Evolutionary conservation across 53 echinoderm and acorn worm genomes (phyloP).

Genomic region (Astropecten irregularis): DNA sequence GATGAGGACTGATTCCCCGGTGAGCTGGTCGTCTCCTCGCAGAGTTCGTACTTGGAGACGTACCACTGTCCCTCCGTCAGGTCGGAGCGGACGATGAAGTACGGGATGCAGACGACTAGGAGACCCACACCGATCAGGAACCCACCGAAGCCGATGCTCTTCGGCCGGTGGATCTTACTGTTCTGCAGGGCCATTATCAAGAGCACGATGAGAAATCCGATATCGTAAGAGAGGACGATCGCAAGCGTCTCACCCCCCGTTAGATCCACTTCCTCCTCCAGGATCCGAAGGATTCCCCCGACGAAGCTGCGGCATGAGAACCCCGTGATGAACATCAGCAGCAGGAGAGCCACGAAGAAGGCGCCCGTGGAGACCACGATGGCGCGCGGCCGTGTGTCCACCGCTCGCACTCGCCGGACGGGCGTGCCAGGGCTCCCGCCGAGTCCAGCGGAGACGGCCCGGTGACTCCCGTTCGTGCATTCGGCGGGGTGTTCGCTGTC

Average conservation of each 20-base stretch:
- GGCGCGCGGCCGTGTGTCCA: background rate
- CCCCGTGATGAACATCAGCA: conserved; percentile 69
- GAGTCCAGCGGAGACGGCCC: background rate
- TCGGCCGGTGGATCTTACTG: conserved; percentile 71
- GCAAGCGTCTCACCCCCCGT: conserved; percentile 62
- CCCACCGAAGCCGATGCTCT: conserved; percentile 65
- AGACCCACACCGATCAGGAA: conserved; percentile 74
- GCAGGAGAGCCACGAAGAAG: conserved; percentile 21
- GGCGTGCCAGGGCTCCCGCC: background rate
- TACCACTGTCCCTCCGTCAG: conserved; percentile 5
- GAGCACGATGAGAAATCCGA: conserved; percentile 67
- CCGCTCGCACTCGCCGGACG: background rate
- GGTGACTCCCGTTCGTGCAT: background rate
- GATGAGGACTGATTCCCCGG: background rate
- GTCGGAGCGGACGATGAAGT: conserved; percentile 60
- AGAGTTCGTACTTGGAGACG: conserved; percentile 12
- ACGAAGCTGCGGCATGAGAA: conserved; percentile 74
- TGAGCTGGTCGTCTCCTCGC: background rate
- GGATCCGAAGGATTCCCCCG: conserved; percentile 71
- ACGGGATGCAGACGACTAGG: conserved; percentile 76
- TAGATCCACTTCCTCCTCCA: conserved; percentile 70
- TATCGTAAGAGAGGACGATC: conserved; percentile 73
- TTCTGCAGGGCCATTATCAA: conserved; percentile 37
- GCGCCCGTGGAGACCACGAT: conserved; percentile 16
- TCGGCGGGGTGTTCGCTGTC: background rate